Conservation (phyloP, 1,140 invertebrate genomes). For the Drosophila kikkawai region DNA sequence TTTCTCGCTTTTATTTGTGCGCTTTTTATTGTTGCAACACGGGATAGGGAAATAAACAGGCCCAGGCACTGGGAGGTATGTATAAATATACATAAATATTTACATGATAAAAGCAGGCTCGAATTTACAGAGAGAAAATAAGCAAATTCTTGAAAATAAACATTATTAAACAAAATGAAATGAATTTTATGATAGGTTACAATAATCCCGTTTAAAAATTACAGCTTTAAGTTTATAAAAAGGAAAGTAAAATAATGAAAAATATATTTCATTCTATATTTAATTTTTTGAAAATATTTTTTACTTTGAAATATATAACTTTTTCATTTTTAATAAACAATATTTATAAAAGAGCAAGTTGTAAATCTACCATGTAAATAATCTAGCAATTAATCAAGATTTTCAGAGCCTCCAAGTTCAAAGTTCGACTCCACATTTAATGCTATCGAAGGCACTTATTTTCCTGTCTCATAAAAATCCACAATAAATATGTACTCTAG, state of each 20-base stretch:
- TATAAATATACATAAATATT: neutral
- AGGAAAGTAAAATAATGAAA: too few relatives aligned
- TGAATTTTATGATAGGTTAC: too few relatives aligned
- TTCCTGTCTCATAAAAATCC: constrained; percentile 11
- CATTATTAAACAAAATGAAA: neutral
- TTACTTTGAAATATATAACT: too few relatives aligned
- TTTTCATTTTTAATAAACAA: too few relatives aligned
- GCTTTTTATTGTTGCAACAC: neutral
- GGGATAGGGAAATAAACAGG: neutral
- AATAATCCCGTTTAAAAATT: too few relatives aligned
- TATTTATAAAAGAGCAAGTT: too few relatives aligned
- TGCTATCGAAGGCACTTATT: neutral
- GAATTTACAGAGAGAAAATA: neutral
- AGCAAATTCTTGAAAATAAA: neutral
- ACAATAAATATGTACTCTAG: constrained; percentile 3
- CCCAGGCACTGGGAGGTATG: neutral
- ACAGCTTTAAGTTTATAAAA: neutral
- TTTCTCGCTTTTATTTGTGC: neutral
- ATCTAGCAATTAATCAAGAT: neutral
- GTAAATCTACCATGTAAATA: too few relatives aligned
- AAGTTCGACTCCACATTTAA: neutral
- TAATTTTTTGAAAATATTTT: too few relatives aligned
- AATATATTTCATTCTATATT: too few relatives aligned
- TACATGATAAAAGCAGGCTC: neutral
- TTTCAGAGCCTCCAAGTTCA: neutral